These are phyloP conservation scores for Ennomos erosarius DNA, from an alignment of 2,888 invertebrate species.

Conservation along the genomic window DNA sequence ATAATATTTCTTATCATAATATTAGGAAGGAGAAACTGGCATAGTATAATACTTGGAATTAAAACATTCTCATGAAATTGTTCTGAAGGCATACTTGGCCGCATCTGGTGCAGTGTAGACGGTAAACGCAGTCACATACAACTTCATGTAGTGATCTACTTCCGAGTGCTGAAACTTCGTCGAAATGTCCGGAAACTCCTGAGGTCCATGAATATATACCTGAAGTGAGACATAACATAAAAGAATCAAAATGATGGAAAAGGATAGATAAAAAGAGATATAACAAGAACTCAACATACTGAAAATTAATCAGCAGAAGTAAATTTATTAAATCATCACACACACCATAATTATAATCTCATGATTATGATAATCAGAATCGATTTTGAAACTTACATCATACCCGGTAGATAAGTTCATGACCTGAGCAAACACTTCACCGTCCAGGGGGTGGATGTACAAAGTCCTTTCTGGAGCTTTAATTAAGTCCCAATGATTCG, in stretches of 20 bases:
- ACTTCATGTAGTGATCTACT: slow-evolving; percentile 84
- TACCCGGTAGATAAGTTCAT: slow-evolving; percentile 88
- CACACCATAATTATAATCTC: too few relatives aligned
- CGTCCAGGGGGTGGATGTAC: slow-evolving; percentile 89
- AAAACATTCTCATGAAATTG: neutral
- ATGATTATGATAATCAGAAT: too few relatives aligned
- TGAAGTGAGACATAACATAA: slow-evolving; percentile 44
- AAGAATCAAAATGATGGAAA: too few relatives aligned
- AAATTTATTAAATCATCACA: too few relatives aligned
- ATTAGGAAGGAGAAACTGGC: too few relatives aligned
- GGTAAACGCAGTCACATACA: slow-evolving; percentile 85
- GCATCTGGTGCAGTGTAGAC: slow-evolving; percentile 86
- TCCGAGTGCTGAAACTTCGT: slow-evolving; percentile 83
- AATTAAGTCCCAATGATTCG: slow-evolving; percentile 82
- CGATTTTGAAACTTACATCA: slow-evolving; percentile 79
- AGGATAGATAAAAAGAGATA: neutral
- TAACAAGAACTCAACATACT: neutral
- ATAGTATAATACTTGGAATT: neutral
- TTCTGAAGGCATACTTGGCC: slow-evolving; percentile 66
- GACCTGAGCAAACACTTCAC: slow-evolving; percentile 91
- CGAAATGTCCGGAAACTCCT: slow-evolving; percentile 88
- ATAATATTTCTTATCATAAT: too few relatives aligned
- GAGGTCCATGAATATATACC: slow-evolving; percentile 88
- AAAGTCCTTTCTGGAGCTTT: slow-evolving; percentile 72
- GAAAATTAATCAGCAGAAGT: too few relatives aligned